phyloP scores from a whole-genome alignment of 2,888 invertebrate species.

The Agrochola macilenta region DNA sequence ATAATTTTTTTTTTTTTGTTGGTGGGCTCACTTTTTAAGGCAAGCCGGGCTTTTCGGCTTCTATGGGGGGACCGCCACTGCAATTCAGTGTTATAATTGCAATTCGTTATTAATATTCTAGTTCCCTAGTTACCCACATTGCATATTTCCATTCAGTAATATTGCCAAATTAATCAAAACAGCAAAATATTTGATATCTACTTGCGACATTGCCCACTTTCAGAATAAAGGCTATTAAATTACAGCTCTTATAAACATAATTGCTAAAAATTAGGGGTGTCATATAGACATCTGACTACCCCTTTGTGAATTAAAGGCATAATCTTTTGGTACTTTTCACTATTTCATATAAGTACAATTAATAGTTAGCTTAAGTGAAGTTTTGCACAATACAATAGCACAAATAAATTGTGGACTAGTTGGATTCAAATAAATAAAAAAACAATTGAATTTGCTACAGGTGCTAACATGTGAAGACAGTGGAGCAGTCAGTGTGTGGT shows the following conservation, averaged over 20 bases:
- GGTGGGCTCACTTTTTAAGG: too few species aligned
- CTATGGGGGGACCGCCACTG: too few species aligned
- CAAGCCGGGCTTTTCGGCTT: too few species aligned
- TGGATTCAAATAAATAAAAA: neutral
- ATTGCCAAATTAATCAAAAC: too few species aligned
- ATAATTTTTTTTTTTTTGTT: too few species aligned
- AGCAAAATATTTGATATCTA: too few species aligned
- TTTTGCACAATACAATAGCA: neutral
- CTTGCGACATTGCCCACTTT: too few species aligned
- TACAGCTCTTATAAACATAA: neutral
- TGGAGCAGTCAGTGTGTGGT: constrained; percentile 85
- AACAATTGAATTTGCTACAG: constrained; percentile 47
- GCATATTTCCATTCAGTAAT: too few species aligned
- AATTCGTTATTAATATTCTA: too few species aligned
- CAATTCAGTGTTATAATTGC: too few species aligned
- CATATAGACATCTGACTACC: neutral
- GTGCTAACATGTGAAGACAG: constrained; percentile 86
- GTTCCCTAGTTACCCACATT: too few species aligned
- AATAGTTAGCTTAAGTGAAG: neutral
- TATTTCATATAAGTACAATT: neutral
- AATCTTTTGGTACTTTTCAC: neutral
- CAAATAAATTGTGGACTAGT: neutral
- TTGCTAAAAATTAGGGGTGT: neutral
- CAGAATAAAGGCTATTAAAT: neutral
- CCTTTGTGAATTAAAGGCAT: neutral